Base-by-base conservation (phyloP, 2,888 invertebrate genomes). In the Hypercompe scribonia region DNA sequence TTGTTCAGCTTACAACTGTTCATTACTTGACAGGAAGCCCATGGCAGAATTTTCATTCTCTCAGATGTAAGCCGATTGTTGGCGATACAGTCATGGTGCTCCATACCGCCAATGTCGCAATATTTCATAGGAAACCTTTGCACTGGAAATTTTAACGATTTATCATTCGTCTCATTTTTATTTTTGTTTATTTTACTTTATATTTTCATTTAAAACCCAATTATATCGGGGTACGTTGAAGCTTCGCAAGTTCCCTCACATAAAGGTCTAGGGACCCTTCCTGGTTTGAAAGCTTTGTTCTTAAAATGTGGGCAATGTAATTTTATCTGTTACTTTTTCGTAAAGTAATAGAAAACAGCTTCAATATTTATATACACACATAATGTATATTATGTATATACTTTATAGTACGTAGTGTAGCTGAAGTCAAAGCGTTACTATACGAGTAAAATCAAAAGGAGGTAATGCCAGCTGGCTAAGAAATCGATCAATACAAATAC, bases 1-100 rank as follows among this genome's bases (percentile, higher is more conserved):
- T 71, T 50, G 65, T 76, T 76, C 61, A 50, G 42, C 65, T 76
- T 64, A 65, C 63, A 65, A 65, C 34, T 54, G n/a, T 61, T 68
- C 28, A 24, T 78, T 73, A 70, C 71, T 68, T 69, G 15, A 70
- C 3, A 63, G 10, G 18, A 50, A 70, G 13, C 36, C 42, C 24
- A 46, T 2, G 21, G 4, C 18, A 13, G 11, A 34, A 24, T 58
- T 70, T 36, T 68, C 31, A 36, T 11, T 46, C 58, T 13, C 11
- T n/a, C 11, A 34, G 28, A 65, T 64, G 13, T 72, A 70, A 71
- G 46, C 66, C 68, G 61, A 78, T 76, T 66, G 72, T 15, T 24
- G 61, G n/a, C 68, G 68, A 68, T 54, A 68, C 68, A 68, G 34
- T n/a, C n/a, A n/a, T 21, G 54, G 15, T 34, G 34, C 34, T 34